Base-by-base conservation (phyloP, 2,888 invertebrate genomes). In the Hetaerina titia region DNA sequence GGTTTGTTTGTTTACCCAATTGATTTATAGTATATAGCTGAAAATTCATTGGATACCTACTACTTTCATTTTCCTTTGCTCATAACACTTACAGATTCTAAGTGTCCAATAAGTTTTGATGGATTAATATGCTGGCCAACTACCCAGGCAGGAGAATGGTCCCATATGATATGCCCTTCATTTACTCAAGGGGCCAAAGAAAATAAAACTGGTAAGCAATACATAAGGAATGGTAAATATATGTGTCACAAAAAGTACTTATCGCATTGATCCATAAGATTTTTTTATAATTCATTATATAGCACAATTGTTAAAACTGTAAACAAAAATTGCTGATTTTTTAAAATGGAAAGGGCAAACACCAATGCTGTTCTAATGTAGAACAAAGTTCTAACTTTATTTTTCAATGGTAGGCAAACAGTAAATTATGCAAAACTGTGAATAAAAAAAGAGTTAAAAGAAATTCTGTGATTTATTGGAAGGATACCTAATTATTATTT, bases 61-160 rank as follows among this genome's bases (percentile, higher is more conserved):
- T 1, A 89, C 57, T n/a, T 89, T 22, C 5, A 56, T 89, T 58
- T 13, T 58, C 13, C n/a, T 22, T 5, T n/a, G 19, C 17, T 13
- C 31, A 19, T 45, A 45, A 63, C 45, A 45, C 60, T 64, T 19
- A 63, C 57, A 92, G 92, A 92, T 74, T 45, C 92, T 56, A 64
- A 92, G 22, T 95, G 95, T 57, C 89, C 95, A 31, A 17, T 89
- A 63, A 89, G 64, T 56, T 95, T 95, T 69, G 95, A 95, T 89
- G 95, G 95, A 63, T 45, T 95, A 17, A 69, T 64, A 4, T 95
- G 95, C 31, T 95, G 95, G 95, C 95, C 95, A 69, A 22, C 95
- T 13, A 95, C 95, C 31, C 60, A 88, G 22, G 45, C 88, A 13
- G 95, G 89, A 57, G 92, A 92, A 22, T 92, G 92, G 92, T 92